Evolutionary conservation across 2,888 invertebrate species (phyloP).

Genomic region (Gonocerus acuteangulatus): DNA sequence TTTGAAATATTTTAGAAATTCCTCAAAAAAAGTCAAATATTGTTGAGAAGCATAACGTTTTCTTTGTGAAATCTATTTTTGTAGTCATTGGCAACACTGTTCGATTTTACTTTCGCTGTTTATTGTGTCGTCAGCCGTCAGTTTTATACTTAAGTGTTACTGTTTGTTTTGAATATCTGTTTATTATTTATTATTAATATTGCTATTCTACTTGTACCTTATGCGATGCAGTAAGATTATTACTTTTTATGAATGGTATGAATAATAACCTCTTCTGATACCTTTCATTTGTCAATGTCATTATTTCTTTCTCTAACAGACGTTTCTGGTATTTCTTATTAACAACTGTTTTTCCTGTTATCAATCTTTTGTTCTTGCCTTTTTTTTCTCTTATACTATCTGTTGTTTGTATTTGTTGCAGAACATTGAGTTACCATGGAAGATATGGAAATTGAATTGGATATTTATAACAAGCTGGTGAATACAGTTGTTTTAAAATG

Average conservation of each 20-base stretch:
- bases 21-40: no score
- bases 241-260: not conserved
- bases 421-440: not conserved
- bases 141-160: not conserved
- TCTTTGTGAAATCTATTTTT: no score
- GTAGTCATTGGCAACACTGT: not conserved
- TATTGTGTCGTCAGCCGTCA: constrained; percentile 1
- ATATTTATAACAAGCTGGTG: not conserved
- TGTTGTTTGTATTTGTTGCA: no score
- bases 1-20: no score
- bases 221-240: not conserved
- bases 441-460: not conserved
- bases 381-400: constrained; percentile 1
- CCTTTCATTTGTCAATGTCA: not conserved
- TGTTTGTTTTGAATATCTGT: not conserved
- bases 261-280: not conserved
- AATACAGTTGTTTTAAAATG: constrained; percentile 43
- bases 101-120: not conserved
- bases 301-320: not conserved
- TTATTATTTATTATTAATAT: not conserved
- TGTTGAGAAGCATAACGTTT: no score
- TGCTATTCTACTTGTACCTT: not conserved
- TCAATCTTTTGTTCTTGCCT: not conserved
- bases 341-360: not conserved
- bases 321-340: not conserved